A percentile compares a stretch with the other conserved stretches of the same genome.
phyloP scores from a whole-genome alignment of 2,113 vertebrate species.

The Salvator merianae region DNA sequence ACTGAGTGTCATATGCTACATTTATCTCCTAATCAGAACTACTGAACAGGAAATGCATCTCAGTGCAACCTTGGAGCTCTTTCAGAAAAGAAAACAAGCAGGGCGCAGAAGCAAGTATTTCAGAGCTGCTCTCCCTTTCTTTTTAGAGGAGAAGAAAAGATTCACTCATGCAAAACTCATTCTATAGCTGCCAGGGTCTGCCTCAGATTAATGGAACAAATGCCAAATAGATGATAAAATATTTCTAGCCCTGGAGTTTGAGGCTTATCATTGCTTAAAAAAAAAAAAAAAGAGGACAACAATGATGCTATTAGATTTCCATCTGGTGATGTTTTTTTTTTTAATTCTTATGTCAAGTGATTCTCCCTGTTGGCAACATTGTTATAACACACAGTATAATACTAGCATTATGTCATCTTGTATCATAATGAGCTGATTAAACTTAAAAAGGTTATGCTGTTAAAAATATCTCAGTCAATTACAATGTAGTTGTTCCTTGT shows the following conservation, averaged over 20 bases:
- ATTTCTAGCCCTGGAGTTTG: background rate
- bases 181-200: constrained; percentile 25
- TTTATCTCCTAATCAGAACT: background rate
- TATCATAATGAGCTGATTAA: too few relatives aligned
- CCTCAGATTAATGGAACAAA: background rate
- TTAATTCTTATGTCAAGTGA: background rate
- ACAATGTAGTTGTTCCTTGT: too few relatives aligned
- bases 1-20: background rate
- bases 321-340: background rate
- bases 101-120: background rate
- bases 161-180: constrained; percentile 12
- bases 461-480: too few relatives aligned
- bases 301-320: background rate
- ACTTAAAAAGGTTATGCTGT: too few relatives aligned
- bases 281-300: background rate
- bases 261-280: background rate
- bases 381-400: background rate
- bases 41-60: rapidly evolving
- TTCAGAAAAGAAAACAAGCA: background rate
- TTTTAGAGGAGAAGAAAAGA: constrained; percentile 35
- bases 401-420: too few relatives aligned
- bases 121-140: background rate
- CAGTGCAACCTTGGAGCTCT: constrained; percentile 6
- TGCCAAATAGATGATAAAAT: background rate
- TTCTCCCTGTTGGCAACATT: background rate